Base-by-base conservation (phyloP, 2,113 vertebrate genomes). In the Alethe castanea region DNA sequence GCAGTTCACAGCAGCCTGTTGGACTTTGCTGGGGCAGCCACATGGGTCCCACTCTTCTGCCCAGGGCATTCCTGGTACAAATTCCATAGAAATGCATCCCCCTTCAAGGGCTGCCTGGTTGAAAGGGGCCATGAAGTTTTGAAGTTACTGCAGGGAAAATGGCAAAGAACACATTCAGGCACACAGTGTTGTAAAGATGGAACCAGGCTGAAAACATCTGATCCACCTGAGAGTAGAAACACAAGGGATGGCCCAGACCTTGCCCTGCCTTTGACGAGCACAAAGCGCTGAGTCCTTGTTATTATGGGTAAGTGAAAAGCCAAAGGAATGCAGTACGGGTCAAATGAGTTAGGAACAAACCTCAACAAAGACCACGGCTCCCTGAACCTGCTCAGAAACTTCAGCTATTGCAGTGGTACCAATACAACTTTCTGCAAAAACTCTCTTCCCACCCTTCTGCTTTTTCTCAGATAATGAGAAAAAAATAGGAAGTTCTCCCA, bases 181-280 rank as follows among this genome's bases (percentile, higher is more conserved):
- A 60, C 25, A 18, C 15, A 33, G 4, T 12, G 3, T 35, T 54
- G 8, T 52, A 71, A 31, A 12, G 48, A 72, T 36, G 26, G 69
- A 72, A 69, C 18, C 2, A 11, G 40, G 15, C 61, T 90, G 69
- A 61, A 94, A 64, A 19, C 22, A 6, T 15, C 36, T 54, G 54
- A 62, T 88, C 20, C 29, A 44, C 33, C 9, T 59, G 20, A 47
- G 36, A 19, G 17, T 1, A 66, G 36, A 69, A 81, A 45, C 66
- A 14, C 0, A 2, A 9, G 0, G 1, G 5, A 47, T 28, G 12
- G 48, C 40, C n/a, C 65, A 89, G 45, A 31, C 19, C 24, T 65
- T 70, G 61, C 44, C 59, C 33, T 62, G 74, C 11, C 36, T 82
- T 85, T 70, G 64, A 9, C 3, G 25, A 60, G 33, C 59, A 42